Evolutionary conservation across 2,888 invertebrate genomes (phyloP), one percentile per base, ranked within the genome.

Genomic region (Isotomurus palustris): DNA sequence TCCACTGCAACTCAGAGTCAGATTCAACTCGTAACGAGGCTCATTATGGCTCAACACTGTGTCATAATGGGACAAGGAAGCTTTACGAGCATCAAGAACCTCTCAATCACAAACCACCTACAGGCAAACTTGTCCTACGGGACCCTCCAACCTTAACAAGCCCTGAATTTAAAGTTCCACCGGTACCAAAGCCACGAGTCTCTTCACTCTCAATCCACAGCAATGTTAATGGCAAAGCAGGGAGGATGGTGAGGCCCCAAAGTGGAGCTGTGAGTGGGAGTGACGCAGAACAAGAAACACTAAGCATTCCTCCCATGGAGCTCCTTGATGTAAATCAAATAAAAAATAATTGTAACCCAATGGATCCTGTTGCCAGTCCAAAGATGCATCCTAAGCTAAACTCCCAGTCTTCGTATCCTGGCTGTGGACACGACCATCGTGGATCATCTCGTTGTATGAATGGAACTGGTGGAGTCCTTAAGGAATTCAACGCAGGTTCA

Each of bases 271-370:
- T 51, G 29, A 61, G 68, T 24, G 53, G 60, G 8, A 69, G 68
- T 65, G 70, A 70, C 51, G 63, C 68, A 14, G 70, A 70, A 32
- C 60, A 56, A 10, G 70, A 70, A 24, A 56, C 59, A 5, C 63
- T 68, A n/a, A 58, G 60, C 27, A 70, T 70, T 41, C 70, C 70
- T 32, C 66, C 70, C 5, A 70, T 70, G 70, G 67, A 70, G 12
- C 53, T 70, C 6, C 56, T 70, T 38, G 70, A 70, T 47, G 64
- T 69, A 29, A 64, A 66, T 8, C 70, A 68, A 19, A 70, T 70
- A 22, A 60, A 57, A 8, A 64, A 48, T 28, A 65, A 56, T 49
- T 60, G 53, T 14, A 58, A 56, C 25, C 56, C 56, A 24, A 27
- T 38, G 8, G 55, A 58, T 22, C 41, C 56, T 10, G 44, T 59